Evolutionary conservation across 2,888 invertebrate genomes (phyloP), one percentile per base, ranked within the genome.

Genomic region (Drosophila demipolita): DNA sequence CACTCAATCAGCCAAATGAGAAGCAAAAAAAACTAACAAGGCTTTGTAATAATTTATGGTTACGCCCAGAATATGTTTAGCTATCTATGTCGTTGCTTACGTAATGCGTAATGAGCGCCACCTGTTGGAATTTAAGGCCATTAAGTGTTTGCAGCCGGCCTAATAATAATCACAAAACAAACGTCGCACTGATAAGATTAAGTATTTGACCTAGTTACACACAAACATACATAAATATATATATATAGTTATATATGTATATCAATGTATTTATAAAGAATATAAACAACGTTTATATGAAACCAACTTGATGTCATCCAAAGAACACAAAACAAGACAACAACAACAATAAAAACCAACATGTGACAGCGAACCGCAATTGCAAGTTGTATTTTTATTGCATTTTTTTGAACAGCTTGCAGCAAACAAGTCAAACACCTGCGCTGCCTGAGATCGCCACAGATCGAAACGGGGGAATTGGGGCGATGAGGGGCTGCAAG

Each of bases 391-490:
- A 62, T 70, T 77, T 73, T 69, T 67, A 63, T 63, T 74, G 76
- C 58, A 69, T 71, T 62, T 68, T 55, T 65, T 62, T 53, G 48
- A 76, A 66, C 73, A 73, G 78, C 72, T 73, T 73, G 83, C 73
- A 62, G 69, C 77, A 36, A 35, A 54, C 54, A 78, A 87, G 77
- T 86, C 81, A 83, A 86, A 61, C 85, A 86, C 87, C 85, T 86
- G 85, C 87, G 35, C 49, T 49, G 50, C 29, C 38, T 54, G 33
- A 32, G 49, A 42, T 58, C 26, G 33, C 17, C 12, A 40, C 20
- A 55, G 42, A 58, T 54, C 42, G 7, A 53, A 29, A 23, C 40
- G 38, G 32, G 9, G 63, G 15, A 36, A 36, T 36, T 8, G 45
- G 17, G 26, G 23, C 6, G 36, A 54, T 36, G 38, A 59, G 64